These are phyloP conservation scores for Porites cylindrica DNA, from an alignment of 92 coral and sea anemone genomes.

Conservation along the genomic window DNA sequence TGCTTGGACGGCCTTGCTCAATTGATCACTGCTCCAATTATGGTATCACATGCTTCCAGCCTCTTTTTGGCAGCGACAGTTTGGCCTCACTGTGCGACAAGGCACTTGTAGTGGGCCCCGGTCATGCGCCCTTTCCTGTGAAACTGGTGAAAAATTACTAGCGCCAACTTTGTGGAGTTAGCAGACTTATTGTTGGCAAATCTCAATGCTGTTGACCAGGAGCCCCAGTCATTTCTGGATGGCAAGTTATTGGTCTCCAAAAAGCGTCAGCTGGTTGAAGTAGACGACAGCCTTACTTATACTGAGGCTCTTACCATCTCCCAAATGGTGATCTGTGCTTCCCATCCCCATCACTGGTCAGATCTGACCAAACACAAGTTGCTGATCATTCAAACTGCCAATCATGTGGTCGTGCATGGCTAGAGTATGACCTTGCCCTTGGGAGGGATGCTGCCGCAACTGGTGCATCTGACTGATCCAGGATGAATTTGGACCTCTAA, in stretches of 20 bases:
- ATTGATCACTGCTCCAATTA: not conserved
- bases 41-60: not conserved
- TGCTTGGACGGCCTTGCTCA: too few species aligned
- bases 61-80: not conserved
- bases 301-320: not conserved
- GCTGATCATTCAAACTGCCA: not conserved
- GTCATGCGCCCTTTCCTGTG: not conserved
- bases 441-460: not conserved
- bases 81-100: too few species aligned
- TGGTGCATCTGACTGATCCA: not conserved
- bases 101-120: not conserved
- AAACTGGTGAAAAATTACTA: not conserved
- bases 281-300: not conserved
- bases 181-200: not conserved
- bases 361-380: not conserved
- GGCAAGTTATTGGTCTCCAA: not conserved
- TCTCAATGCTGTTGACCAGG: not conserved
- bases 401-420: not conserved
- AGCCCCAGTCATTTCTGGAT: not conserved
- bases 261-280: not conserved
- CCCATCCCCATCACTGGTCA: not conserved
- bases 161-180: not conserved
- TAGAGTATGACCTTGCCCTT: constrained; percentile 1
- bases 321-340: not conserved
- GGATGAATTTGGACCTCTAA: not conserved